Percentiles rank a stretch among this genome's conserved stretches.
Conservation (phyloP, 1,140 invertebrate genomes). For the Lycorma delicatula region DNA sequence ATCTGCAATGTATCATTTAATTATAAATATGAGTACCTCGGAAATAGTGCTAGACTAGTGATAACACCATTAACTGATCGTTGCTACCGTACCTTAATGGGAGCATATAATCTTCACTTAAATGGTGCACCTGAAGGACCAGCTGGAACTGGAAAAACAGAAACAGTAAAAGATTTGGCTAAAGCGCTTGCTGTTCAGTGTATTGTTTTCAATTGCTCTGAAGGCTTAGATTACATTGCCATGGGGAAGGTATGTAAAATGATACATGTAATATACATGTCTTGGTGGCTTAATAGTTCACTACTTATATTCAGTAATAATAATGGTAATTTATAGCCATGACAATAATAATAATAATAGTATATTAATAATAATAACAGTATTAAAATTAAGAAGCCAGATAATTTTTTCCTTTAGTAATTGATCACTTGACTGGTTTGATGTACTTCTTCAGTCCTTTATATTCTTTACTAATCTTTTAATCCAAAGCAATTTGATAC, state of each 20-base stretch:
- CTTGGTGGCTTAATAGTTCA: too few relatives aligned
- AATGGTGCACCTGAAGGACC: conserved; percentile 85
- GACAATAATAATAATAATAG: too few relatives aligned
- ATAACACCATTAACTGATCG: conserved; percentile 59
- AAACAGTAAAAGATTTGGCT: conserved; percentile 82
- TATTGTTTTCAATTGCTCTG: conserved; percentile 90
- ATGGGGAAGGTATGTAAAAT: conserved; percentile 66
- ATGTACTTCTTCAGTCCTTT: too few relatives aligned
- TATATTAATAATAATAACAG: too few relatives aligned
- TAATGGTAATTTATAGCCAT: too few relatives aligned
- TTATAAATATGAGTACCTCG: conserved; percentile 89
- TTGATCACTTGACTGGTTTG: too few relatives aligned
- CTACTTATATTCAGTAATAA: too few relatives aligned
- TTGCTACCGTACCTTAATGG: conserved; percentile 81
- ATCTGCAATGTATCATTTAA: conserved; percentile 77
- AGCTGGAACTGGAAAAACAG: conserved; percentile 82
- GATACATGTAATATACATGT: background rate
- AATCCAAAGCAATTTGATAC: too few relatives aligned
- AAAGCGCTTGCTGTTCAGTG: conserved; percentile 87
- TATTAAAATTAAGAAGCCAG: too few relatives aligned
- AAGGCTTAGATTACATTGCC: conserved; percentile 87
- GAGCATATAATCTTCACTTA: conserved; percentile 77
- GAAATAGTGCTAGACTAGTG: conserved; percentile 63
- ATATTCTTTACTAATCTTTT: too few relatives aligned
- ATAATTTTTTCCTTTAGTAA: too few relatives aligned